Conservation (phyloP, 2,113 vertebrate species). For the Phalacrocorax aristotelis region DNA sequence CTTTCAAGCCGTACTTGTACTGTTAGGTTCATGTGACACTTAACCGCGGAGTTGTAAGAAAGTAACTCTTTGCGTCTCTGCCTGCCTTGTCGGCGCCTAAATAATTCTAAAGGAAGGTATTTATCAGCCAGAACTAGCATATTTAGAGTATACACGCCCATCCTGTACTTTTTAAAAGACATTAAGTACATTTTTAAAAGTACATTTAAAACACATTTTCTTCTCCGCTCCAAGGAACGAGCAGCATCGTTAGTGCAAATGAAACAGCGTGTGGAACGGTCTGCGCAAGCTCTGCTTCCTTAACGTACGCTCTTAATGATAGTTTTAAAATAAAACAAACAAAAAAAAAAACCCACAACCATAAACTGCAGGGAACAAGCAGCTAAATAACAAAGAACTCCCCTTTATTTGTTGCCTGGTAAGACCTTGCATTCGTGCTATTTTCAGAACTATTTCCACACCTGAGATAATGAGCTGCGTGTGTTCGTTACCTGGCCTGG, state of each 20-base stretch:
- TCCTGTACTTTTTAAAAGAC: background rate
- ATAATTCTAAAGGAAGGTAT: background rate
- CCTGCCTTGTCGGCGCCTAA: background rate
- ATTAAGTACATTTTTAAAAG: too few relatives aligned
- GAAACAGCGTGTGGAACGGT: background rate
- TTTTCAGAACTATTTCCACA: background rate
- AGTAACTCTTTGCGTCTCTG: background rate
- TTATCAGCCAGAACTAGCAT: background rate
- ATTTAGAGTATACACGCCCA: background rate
- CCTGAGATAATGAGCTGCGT: fast-evolving
- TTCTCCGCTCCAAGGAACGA: background rate
- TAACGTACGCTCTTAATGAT: fast-evolving
- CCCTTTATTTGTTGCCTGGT: background rate
- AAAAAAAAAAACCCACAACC: background rate
- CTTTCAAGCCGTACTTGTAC: background rate
- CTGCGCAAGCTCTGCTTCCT: background rate
- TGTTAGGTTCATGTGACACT: background rate
- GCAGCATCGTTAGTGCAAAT: background rate
- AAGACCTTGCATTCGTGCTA: background rate
- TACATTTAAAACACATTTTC: background rate
- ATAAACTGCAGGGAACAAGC: background rate
- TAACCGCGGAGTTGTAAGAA: background rate
- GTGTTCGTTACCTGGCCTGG: too few relatives aligned
- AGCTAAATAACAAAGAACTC: background rate
- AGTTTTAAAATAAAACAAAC: background rate